phyloP scores from a whole-genome alignment of 2,113 vertebrate genomes.

The Semicossyphus pulcher region DNA sequence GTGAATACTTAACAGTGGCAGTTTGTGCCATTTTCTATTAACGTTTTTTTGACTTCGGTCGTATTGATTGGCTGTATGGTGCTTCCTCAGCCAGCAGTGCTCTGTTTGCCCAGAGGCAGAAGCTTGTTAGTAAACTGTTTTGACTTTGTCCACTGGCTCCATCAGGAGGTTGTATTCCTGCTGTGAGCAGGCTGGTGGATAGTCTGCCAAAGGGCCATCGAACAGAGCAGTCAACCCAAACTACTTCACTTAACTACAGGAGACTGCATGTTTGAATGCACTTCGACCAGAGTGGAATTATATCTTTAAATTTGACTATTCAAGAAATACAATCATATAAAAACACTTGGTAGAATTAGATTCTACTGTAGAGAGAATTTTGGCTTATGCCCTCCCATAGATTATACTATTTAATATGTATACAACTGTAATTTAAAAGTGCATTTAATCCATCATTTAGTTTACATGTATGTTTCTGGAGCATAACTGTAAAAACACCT shows the following conservation, averaged over 20 bases:
- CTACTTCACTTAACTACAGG: neutral
- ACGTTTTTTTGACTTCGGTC: neutral
- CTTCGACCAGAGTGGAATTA: neutral
- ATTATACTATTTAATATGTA: neutral
- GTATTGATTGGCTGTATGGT: constrained; percentile 8
- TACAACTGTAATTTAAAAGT: neutral
- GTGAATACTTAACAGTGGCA: constrained; percentile 15
- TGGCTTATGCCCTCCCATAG: neutral
- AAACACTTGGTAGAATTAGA: neutral
- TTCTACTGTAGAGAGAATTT: neutral
- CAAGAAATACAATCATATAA: neutral
- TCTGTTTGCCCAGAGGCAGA: constrained; percentile 45
- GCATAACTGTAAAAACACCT: too few relatives aligned
- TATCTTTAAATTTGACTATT: neutral
- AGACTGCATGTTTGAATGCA: neutral
- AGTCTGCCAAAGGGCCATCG: constrained; percentile 27
- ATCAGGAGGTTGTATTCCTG: constrained; percentile 5
- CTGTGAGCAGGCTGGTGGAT: constrained; percentile 26
- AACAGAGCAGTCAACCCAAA: constrained; percentile 15
- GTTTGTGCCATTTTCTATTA: constrained; percentile 1
- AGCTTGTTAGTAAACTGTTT: constrained; percentile 47
- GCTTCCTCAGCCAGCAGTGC: neutral
- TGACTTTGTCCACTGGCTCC: constrained; percentile 32
- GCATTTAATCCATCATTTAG: too few relatives aligned
- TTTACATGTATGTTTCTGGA: too few relatives aligned